Evolutionary conservation across 1,140 invertebrate genomes (phyloP).

Genomic region (Meloidogyne chitwoodi): DNA sequence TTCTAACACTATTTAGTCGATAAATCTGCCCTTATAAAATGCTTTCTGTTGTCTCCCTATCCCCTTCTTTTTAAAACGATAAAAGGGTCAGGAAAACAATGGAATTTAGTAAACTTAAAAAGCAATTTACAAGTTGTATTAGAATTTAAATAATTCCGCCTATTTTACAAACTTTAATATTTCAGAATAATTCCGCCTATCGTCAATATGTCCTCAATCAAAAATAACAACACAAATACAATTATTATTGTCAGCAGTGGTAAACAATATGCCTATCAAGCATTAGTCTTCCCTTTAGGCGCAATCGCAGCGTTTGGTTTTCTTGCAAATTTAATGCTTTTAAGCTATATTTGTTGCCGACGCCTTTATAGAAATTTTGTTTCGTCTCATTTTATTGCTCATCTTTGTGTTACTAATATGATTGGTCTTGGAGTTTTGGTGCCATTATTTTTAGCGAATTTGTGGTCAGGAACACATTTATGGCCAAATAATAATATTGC

Average conservation of each 20-base stretch:
- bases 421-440: conserved; percentile 46
- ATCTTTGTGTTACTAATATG: conserved; percentile 57
- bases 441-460: conserved; percentile 52
- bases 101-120: background rate
- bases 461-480: conserved; percentile 52
- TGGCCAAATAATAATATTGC: conserved; percentile 50
- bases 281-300: conserved; percentile 31
- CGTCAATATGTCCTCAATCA: background rate
- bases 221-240: conserved; percentile 23
- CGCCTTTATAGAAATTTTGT: conserved; percentile 57
- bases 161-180: background rate
- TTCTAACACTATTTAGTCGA: background rate
- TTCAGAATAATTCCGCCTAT: background rate
- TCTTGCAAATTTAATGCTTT: conserved; percentile 42
- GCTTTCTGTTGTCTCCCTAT: too few relatives aligned
- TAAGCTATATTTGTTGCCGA: conserved; percentile 51
- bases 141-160: too few relatives aligned
- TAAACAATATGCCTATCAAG: conserved; percentile 30
- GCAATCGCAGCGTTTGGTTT: conserved; percentile 38
- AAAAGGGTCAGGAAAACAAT: background rate
- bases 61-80: background rate
- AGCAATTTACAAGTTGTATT: background rate
- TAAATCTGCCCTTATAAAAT: background rate
- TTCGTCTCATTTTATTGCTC: conserved; percentile 57
- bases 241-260: conserved; percentile 20